Evolutionary conservation across 1,140 invertebrate genomes (phyloP).

Genomic region (Calosoma granatense): DNA sequence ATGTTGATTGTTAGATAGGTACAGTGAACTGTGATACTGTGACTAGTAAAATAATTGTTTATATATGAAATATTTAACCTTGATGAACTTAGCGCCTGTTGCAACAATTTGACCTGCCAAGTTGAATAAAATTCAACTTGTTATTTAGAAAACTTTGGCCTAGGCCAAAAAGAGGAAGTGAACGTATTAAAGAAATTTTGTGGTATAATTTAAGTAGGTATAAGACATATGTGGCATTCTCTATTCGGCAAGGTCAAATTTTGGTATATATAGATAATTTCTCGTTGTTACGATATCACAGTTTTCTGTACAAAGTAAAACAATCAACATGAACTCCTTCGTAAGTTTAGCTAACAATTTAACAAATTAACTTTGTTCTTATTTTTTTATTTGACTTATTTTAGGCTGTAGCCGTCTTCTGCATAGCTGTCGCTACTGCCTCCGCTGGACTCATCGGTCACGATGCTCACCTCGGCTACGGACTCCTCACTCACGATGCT

Average conservation of each 20-base stretch:
- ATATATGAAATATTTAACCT: too few relatives aligned
- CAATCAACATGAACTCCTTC: conserved; percentile 3
- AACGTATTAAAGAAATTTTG: too few relatives aligned
- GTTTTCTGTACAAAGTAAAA: background rate
- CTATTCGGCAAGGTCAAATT: background rate
- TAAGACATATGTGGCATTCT: too few relatives aligned
- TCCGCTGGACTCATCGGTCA: too few relatives aligned
- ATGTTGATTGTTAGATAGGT: too few relatives aligned
- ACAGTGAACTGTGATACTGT: background rate
- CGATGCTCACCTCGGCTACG: background rate
- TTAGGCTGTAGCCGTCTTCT: background rate
- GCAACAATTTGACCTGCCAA: too few relatives aligned
- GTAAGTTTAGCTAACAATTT: background rate
- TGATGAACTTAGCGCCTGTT: too few relatives aligned
- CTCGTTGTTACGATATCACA: background rate
- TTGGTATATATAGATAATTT: background rate
- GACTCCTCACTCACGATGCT: background rate
- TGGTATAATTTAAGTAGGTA: too few relatives aligned
- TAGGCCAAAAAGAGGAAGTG: too few relatives aligned
- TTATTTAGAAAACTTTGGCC: too few relatives aligned
- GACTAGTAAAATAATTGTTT: too few relatives aligned
- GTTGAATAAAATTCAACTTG: too few relatives aligned
- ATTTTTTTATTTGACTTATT: background rate
- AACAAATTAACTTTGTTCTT: background rate
- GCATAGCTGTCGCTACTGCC: background rate